Base-by-base conservation (phyloP, 2,797 vertebrate species). In the Pteropus rufus region DNA sequence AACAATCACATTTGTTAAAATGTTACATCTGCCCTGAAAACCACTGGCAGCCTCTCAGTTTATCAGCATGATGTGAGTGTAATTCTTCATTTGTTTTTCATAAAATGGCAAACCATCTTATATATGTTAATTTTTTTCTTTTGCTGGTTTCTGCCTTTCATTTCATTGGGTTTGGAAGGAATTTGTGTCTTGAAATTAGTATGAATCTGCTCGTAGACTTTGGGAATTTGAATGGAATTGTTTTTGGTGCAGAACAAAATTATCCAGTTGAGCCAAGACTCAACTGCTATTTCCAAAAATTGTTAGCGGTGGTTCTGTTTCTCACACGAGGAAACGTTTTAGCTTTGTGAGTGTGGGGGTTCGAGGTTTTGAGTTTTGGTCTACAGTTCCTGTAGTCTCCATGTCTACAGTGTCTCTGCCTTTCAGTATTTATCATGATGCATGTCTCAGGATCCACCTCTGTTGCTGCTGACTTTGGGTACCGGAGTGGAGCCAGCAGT, bases 1-100 rank as follows among this genome's bases (percentile, higher is more conserved):
- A 99, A 99, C 99, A 99, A 99, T 99, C 99, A 99, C 99, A 99
- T 99, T 99, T 98, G 99, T 99, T 99, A 99, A 99, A 99, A 99
- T 97, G 98, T 99, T 99, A 99, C 99, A 99, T 99, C 99, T 99
- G 99, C 98, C 98, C 98, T 96, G 98, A 97, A 98, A 99, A 98
- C 99, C 99, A 98, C 99, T 99, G 99, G 99, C 99, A 98, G 98
- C 97, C 98, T 98, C 97, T 72, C 98, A 96, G 97, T 98, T 99
- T 98, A 97, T 98, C 97, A 93, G 98, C 98, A 97, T 52, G 94
- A 98, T 97, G 94, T 26, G 85, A 97, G 93, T 39, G 98, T 95
- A 98, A 97, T 97, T 98, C 98, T 98, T 98, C 95, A 93, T 97
- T 97, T 96, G 97, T 98, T 98, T 98, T 98, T 98, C 97, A 97